Conservation (phyloP, 1,140 invertebrate species). For the Sitobion miscanthi region DNA sequence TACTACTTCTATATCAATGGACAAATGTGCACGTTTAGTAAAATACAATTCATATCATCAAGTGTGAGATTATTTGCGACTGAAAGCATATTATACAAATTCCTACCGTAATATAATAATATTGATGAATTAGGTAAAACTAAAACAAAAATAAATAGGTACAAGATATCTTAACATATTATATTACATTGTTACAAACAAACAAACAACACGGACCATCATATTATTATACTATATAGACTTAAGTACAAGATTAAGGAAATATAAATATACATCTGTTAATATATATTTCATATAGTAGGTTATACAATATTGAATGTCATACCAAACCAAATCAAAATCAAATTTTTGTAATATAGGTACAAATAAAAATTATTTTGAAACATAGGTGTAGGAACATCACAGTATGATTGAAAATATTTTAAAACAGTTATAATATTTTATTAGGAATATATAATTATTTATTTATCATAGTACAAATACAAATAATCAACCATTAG, state of each 20-base stretch:
- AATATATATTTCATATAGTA: background rate
- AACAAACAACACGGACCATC: background rate
- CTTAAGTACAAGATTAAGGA: background rate
- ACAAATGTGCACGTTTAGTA: background rate
- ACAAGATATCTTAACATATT: background rate
- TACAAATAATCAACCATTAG: background rate
- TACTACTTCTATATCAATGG: background rate
- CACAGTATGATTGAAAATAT: background rate
- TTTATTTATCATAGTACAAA: background rate
- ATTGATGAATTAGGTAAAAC: background rate
- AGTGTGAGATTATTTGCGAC: background rate
- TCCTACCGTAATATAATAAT: background rate
- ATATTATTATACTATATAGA: background rate
- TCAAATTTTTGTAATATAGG: background rate
- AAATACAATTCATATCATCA: background rate
- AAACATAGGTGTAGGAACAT: background rate
- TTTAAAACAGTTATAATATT: background rate
- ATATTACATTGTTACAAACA: background rate
- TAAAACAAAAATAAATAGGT: background rate
- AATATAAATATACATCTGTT: background rate
- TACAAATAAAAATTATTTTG: background rate
- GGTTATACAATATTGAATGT: too few species aligned
- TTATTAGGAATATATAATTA: background rate
- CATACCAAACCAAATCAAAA: background rate
- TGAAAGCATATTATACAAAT: background rate